Base-by-base conservation (phyloP, 2,113 vertebrate species). In the Gallinago media region DNA sequence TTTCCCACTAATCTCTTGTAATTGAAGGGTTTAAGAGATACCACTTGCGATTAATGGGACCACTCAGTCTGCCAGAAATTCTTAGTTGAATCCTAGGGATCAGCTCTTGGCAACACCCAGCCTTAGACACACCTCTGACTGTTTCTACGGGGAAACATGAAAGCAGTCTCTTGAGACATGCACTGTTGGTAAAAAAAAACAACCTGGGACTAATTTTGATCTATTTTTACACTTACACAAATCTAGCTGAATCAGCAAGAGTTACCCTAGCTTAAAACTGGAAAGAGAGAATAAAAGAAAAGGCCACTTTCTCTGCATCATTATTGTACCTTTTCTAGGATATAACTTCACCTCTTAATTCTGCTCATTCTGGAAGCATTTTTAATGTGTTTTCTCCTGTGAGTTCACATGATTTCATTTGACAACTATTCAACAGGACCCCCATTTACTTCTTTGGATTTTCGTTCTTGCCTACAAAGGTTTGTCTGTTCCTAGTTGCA, bases 21-120 rank as follows among this genome's bases (percentile, higher is more conserved):
- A 97, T 95, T 96, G 96, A 97, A 97, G 92, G 7, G 2, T 87
- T 97, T 94, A 92, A 92, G 88, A 96, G 96, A 97, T 46, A 91
- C 56, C 92, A 88, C 88, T 94, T 74, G 78, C 2, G 36, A 97
- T 95, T 94, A 91, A 93, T 59, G 56, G 89, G 73, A 83, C 72
- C 88, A 85, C 88, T 92, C 15, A 59, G 73, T 72, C 91, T 92
- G 96, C 93, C 92, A 95, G 89, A 88, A 93, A 92, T 61, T 93
- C 82, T 87, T 19, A 23, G 55, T 92, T 75, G 81, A 88, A 90
- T 85, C 49, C 85, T 89, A 87, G 63, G 70, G 44, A 58, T 47
- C 34, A 15, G 65, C 18, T 65, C 81, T 92, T 89, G 62, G 94
- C 65, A 81, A 56, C 12, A 2, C 54, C 70, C 40, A 27, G 73